Evolutionary conservation across 1,140 invertebrate genomes (phyloP).

Genomic region (Phthorimaea operculella): DNA sequence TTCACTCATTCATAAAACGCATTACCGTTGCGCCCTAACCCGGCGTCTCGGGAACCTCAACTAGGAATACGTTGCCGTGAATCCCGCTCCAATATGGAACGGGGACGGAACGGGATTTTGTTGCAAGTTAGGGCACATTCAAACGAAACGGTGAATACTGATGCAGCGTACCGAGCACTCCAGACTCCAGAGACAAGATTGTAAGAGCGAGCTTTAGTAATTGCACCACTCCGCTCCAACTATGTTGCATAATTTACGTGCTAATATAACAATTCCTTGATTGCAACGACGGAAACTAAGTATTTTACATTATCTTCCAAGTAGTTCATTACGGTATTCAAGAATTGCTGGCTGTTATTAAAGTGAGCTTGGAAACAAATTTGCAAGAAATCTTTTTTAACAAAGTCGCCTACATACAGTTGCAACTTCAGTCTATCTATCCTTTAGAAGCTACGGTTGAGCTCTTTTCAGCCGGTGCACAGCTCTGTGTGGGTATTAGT

Average conservation of each 20-base stretch:
- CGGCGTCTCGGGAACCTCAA: constrained; percentile 32
- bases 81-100: constrained; percentile 45
- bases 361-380: too few species aligned
- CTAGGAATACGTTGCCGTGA: constrained; percentile 41
- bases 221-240: neutral
- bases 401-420: neutral
- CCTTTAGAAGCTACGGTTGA: constrained; percentile 27
- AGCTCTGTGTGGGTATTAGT: constrained; percentile 26
- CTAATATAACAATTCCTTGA: too few species aligned
- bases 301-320: too few species aligned
- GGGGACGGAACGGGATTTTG: constrained; percentile 51
- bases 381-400: neutral
- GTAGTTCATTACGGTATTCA: too few species aligned
- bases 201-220: constrained; percentile 1
- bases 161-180: neutral
- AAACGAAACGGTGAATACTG: constrained; percentile 4
- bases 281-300: too few species aligned
- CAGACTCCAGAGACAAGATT: neutral
- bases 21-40: constrained; percentile 42
- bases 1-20: constrained; percentile 60
- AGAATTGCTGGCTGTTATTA: too few species aligned
- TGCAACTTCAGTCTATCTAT: neutral
- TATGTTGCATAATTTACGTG: too few species aligned
- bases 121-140: constrained; percentile 35
- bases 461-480: constrained; percentile 13